Evolutionary conservation across 2,113 vertebrate genomes (phyloP).

Genomic region (Merops nubicus): DNA sequence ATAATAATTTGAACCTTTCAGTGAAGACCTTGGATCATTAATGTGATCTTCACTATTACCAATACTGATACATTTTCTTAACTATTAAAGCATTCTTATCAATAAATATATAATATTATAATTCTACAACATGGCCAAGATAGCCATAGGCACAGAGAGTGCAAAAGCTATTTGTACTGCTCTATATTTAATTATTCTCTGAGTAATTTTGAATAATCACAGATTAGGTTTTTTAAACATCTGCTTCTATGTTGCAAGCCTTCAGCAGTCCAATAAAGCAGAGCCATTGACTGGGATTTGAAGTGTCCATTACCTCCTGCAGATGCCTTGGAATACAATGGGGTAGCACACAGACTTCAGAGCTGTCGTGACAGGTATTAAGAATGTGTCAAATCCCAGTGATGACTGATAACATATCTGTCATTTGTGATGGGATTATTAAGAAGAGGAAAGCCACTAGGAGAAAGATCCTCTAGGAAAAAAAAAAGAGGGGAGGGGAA

Average conservation of each 20-base stretch:
- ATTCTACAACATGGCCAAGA: background rate
- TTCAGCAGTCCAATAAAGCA: constrained; percentile 31
- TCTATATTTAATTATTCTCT: background rate
- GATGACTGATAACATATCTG: constrained; percentile 70
- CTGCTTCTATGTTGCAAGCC: background rate
- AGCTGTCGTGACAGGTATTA: constrained; percentile 67
- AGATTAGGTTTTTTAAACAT: background rate
- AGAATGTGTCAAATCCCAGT: constrained; percentile 58
- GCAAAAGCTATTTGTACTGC: background rate
- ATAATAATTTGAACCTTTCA: background rate
- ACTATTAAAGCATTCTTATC: background rate
- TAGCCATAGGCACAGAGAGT: background rate
- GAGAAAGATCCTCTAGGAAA: constrained; percentile 49
- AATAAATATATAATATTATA: background rate
- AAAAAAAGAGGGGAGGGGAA: background rate
- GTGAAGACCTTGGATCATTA: background rate
- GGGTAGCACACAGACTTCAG: constrained; percentile 30
- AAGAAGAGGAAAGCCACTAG: constrained; percentile 34
- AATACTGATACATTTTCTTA: background rate
- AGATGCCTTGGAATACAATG: constrained; percentile 60
- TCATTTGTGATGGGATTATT: constrained; percentile 67
- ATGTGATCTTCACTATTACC: background rate
- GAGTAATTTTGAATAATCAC: background rate
- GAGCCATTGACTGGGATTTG: constrained; percentile 25
- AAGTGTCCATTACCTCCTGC: constrained; percentile 48